Evolutionary conservation across 2,797 vertebrate species (phyloP), one percentile per base, ranked within the genome.

Genomic region (Borostomias antarcticus): DNA sequence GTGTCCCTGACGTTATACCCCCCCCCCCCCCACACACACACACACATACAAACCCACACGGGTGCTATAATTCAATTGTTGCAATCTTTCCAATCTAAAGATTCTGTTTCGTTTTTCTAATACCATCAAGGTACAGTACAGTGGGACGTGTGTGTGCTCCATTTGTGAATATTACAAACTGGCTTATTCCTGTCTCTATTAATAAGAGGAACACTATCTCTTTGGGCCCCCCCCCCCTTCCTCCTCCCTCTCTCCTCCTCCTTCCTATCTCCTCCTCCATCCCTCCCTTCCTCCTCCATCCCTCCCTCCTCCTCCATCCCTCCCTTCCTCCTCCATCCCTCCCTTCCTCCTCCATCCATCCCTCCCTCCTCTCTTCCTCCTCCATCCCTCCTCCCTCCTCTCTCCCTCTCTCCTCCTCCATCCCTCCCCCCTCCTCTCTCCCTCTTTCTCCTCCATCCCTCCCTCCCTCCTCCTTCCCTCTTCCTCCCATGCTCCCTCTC

Each of bases 21-120:
- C 30, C 10, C 21, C 40, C 2, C 54, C 17, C 29, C 19, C 1
- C 56, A 32, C 79, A 82, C 80, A 78, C 81, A 83, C 78, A 75
- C 76, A 74, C 69, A 50, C 40, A 1, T 17, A 72, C 70, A n/a
- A n/a, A n/a, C 73, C 74, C 81, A 21, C 51, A 47, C 63, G 23
- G 60, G 76, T 63, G 28, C 69, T 45, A 47, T 88, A 89, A 91
- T 91, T 88, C 77, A 83, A 89, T 88, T 85, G 82, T 86, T 87
- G 81, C 85, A 88, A 85, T 85, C 82, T 81, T 90, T 89, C 79
- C 83, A 89, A 89, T 90, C 82, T 87, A 84, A 91, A 91, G 84
- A 89, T 90, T 86, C 81, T 5, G 66, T 84, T 82, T 88, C 77
- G 84, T 89, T 90, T 88, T 85, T 86, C 69, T 89, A 89, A 91